Evolutionary conservation across 2,113 vertebrate genomes (phyloP).

Genomic region (Silurus glanis): DNA sequence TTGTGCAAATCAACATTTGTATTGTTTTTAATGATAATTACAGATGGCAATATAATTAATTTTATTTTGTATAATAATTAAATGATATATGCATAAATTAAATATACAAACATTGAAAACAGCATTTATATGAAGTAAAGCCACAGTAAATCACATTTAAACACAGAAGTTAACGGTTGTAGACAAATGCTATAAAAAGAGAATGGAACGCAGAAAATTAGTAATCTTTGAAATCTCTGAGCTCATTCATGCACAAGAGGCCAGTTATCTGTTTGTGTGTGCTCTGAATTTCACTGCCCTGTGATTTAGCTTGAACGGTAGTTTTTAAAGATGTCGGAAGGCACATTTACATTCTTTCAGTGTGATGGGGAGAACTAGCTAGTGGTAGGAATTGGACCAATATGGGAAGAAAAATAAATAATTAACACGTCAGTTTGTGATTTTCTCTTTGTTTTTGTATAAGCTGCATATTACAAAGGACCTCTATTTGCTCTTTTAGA

Average conservation of each 20-base stretch:
- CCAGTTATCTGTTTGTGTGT: not conserved
- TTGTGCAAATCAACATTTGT: too few relatives aligned
- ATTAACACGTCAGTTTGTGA: not conserved
- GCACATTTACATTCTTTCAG: not conserved
- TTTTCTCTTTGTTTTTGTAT: conserved; percentile 15
- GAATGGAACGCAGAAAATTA: too few relatives aligned
- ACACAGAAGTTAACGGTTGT: too few relatives aligned
- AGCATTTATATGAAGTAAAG: too few relatives aligned
- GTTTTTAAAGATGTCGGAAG: not conserved
- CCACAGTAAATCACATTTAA: too few relatives aligned
- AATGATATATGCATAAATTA: too few relatives aligned
- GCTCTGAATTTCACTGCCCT: not conserved
- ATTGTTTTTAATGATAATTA: too few relatives aligned
- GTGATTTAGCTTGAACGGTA: not conserved
- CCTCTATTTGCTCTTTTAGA: conserved; percentile 38
- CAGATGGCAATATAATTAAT: too few relatives aligned
- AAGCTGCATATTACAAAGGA: conserved; percentile 30
- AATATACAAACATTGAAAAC: too few relatives aligned
- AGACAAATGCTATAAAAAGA: too few relatives aligned
- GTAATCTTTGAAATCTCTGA: not conserved
- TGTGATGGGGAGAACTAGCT: not conserved
- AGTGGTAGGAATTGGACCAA: not conserved
- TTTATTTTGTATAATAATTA: too few relatives aligned
- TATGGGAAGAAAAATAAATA: not conserved
- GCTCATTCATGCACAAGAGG: not conserved